Evolutionary conservation across 1,140 invertebrate species (phyloP), one percentile per base, ranked within the genome.

Genomic region (Zaprionus ornatus): DNA sequence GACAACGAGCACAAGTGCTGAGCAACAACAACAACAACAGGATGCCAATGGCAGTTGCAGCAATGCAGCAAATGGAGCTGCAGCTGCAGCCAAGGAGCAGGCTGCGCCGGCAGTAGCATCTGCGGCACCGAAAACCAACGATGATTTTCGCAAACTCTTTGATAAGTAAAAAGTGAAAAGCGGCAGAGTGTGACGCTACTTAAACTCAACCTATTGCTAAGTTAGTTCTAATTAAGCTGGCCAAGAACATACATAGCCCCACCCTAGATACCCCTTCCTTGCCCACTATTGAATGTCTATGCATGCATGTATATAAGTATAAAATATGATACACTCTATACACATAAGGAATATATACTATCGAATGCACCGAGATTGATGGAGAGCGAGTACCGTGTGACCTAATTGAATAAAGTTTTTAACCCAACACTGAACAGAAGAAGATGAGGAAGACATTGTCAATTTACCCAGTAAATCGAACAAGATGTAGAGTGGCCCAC

Each of bases 131-230:
- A 91, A 90, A 32, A 73, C 80, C 5, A 92, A 92, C 40, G 88
- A 82, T 5, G 88, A 92, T 29, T 92, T 92, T 63, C 75, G 91
- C 7, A 88, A 86, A 70, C 45, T 92, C 4, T 77, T 91, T 35
- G 76, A 76, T 54, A 76, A 50, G 45, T 50, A 23, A 17, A 15
- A 19, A 10, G 19, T 6, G 45, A 21, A 17, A 19, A 9, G n/a
- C n/a, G 29, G 19, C 54, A 21, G 3, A 45, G 54, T 32, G 27
- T 15, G 45, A 37, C 12, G 45, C 64, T 54, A 55, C n/a, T 40
- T 50, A 65, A 54, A 45, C 45, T 50, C 17, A 23, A 13, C 19
- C 45, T 45, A 63, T 15, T n/a, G 3, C 5, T 67, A 68, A 69
- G 66, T 37, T 61, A 50, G 45, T 21, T 23, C 1, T 23, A 50